Percentiles rank a stretch among this genome's conserved stretches.
Evolutionary conservation across 2,113 vertebrate species (phyloP).

Genomic region (Cololabis saira): DNA sequence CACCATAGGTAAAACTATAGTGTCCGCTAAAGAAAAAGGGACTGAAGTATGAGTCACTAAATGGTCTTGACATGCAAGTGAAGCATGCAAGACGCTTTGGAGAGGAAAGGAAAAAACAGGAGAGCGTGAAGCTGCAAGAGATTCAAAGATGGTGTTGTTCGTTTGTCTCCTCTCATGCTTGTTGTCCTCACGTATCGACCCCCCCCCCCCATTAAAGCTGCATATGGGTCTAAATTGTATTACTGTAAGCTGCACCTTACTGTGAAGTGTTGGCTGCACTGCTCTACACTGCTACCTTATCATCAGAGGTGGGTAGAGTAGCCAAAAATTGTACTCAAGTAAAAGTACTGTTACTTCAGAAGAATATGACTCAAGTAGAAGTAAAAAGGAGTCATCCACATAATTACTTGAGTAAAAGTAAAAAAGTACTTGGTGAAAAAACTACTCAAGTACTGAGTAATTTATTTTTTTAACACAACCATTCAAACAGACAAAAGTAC

Average conservation of each 20-base stretch:
- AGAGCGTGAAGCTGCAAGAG: constrained; percentile 1
- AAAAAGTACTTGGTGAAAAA: no score
- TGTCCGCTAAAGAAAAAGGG: constrained; percentile 50
- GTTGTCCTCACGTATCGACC: constrained; percentile 34
- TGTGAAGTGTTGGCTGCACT: constrained; percentile 32
- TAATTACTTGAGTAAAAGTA: no score
- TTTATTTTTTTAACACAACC: no score
- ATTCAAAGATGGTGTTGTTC: constrained; percentile 15
- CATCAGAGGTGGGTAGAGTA: no score
- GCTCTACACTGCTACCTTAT: neutral
- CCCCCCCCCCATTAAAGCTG: constrained; percentile 35
- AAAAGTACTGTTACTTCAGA: no score
- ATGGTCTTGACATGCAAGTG: constrained; percentile 38
- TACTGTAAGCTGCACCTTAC: constrained; percentile 62
- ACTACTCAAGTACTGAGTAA: no score
- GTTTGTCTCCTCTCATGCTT: constrained; percentile 20
- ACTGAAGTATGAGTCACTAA: constrained; percentile 54
- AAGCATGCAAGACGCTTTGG: neutral
- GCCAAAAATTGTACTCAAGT: no score
- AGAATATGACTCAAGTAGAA: no score
- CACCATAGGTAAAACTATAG: constrained; percentile 29
- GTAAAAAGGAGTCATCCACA: no score
- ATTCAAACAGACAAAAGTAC: no score
- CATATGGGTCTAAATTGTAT: constrained; percentile 66
- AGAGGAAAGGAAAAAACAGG: constrained; percentile 15